Evolutionary conservation across 2,797 vertebrate species (phyloP).

Genomic region (Halcyon leucocephala): DNA sequence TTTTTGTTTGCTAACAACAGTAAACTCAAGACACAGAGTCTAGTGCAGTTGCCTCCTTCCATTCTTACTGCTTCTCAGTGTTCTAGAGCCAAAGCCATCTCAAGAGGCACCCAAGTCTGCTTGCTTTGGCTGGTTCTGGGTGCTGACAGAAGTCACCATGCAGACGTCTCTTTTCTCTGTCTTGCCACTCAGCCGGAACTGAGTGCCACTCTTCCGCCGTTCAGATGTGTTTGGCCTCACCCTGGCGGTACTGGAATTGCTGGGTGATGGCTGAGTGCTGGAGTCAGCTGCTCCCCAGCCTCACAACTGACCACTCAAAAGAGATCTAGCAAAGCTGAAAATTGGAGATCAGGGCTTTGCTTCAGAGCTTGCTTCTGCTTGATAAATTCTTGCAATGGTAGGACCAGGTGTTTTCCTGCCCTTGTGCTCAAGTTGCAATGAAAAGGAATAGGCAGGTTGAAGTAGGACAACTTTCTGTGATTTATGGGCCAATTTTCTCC

Average conservation of each 20-base stretch:
- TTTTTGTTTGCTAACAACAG: background rate
- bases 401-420: background rate
- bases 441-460: background rate
- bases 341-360: background rate
- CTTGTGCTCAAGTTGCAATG: background rate
- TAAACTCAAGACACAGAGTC: background rate
- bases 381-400: background rate
- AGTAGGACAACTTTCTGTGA: background rate
- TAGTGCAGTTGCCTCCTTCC: background rate
- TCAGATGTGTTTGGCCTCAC: background rate
- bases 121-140: background rate
- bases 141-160: background rate
- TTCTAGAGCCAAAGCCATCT: background rate
- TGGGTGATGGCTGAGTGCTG: background rate
- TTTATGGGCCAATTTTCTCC: background rate
- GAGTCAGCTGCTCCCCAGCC: background rate
- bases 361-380: background rate
- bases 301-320: background rate
- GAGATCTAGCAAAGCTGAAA: background rate
- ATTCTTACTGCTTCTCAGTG: background rate
- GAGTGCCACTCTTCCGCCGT: fast-evolving
- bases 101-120: background rate
- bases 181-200: background rate
- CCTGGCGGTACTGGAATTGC: background rate
- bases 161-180: background rate